Conservation (phyloP, 2,797 vertebrate genomes). For the Knipowitschia caucasica region DNA sequence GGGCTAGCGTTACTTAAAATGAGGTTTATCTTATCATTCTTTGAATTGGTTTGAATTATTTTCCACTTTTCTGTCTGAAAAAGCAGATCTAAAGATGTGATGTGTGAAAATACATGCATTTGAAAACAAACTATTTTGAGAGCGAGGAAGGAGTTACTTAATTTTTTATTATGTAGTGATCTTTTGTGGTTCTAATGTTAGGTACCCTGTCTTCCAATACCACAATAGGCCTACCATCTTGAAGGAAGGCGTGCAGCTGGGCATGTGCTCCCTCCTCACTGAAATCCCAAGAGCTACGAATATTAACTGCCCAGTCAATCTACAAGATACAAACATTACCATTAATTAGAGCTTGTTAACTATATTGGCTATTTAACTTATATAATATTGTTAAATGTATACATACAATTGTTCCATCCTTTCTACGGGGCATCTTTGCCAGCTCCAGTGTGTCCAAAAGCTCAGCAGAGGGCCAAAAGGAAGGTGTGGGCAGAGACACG, state of each 20-base stretch:
- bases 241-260: slow-evolving; percentile 62
- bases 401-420: slow-evolving; percentile 72
- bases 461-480: slow-evolving; percentile 60
- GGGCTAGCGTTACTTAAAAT: too few species aligned
- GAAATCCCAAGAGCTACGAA: slow-evolving; percentile 74
- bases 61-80: too few species aligned
- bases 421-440: slow-evolving; percentile 71
- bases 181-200: too few species aligned
- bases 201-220: too few species aligned
- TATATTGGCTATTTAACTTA: not conserved
- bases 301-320: slow-evolving; percentile 75
- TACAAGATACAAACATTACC: slow-evolving; percentile 9
- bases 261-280: slow-evolving; percentile 70
- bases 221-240: slow-evolving; percentile 62
- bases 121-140: too few species aligned
- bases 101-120: too few species aligned
- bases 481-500: slow-evolving; percentile 56
- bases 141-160: too few species aligned
- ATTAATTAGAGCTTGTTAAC: too few species aligned
- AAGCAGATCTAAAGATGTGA: too few species aligned
- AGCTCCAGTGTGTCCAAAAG: slow-evolving; percentile 55
- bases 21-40: too few species aligned
- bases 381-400: not conserved
- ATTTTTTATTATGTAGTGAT: too few species aligned
- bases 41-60: too few species aligned